Evolutionary conservation across 2,888 invertebrate species (phyloP).

Genomic region (Hirudinaria manillensis): DNA sequence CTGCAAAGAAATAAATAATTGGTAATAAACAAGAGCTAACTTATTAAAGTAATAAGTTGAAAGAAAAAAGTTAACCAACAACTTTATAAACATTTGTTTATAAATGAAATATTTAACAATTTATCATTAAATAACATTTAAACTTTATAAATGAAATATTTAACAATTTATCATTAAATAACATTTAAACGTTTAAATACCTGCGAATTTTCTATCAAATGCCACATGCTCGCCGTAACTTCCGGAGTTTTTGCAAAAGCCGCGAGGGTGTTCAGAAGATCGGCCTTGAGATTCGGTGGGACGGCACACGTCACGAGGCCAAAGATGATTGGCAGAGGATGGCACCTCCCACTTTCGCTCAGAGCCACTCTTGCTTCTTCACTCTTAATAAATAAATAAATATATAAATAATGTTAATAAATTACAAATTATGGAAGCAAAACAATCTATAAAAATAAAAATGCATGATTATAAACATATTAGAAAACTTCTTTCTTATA

Average conservation of each 20-base stretch:
- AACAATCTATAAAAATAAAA: neutral
- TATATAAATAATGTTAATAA: neutral
- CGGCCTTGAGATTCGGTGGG: conserved; percentile 76
- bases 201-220: conserved; percentile 58
- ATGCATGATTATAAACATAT: neutral
- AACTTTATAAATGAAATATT: neutral
- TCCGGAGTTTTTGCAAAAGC: conserved; percentile 72
- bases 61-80: too few species aligned
- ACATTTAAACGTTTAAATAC: conserved; percentile 37
- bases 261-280: conserved; percentile 71
- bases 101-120: too few species aligned
- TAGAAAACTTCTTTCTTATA: too few species aligned
- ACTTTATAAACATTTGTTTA: too few species aligned
- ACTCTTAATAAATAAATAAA: conserved; percentile 60
- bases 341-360: conserved; percentile 82
- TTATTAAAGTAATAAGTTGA: neutral
- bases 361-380: conserved; percentile 73
- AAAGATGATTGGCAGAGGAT: conserved; percentile 71
- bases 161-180: neutral
- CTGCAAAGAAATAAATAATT: too few species aligned
- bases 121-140: neutral
- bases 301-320: conserved; percentile 80
- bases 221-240: conserved; percentile 77
- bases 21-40: neutral
- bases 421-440: neutral